Base-by-base conservation (phyloP, 2,113 vertebrate genomes). In the Ahaetulla prasina region DNA sequence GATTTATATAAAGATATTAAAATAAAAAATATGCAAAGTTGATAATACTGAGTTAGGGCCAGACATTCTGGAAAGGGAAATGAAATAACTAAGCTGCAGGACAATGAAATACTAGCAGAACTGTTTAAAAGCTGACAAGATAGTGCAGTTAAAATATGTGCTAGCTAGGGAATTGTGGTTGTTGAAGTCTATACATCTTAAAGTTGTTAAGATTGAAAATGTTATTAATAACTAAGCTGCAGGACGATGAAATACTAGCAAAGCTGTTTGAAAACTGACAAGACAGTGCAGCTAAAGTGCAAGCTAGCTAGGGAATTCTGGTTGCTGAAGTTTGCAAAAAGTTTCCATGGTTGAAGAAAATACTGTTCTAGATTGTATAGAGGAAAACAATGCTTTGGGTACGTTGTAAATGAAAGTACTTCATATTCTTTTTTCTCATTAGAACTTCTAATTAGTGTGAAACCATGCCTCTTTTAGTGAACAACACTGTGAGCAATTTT, bases 381-480 rank as follows among this genome's bases (percentile, higher is more conserved):
- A 39, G 68, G 35, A 89, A 35, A 68, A 68, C 55, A 30, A 43
- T 43, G 35, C 18, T 43, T 80, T 80, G 35, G 18, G 74, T 80
- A 80, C 74, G 47, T 63, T 88, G 50, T 45, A 68, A 74, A 80
- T 84, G 43, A 93, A 94, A 93, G 74, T 39, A 50, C 91, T 91
- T 80, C 0, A 84, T 80, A 93, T 10, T 5, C 30, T 93, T 12
- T 92, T 25, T 93, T 54, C 89, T 91, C 12, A 93, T 90, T 88
- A 63, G 74, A 94, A 55, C 39, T 91, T 90, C 53, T 87, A 92
- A 92, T 93, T 88, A 94, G 87, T 91, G 91, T 88, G 43, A 52
- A 87, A 18, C 63, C 60, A 39, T 89, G 27, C 89, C 52, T 96
- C 95, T 97, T 74, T 96, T 96, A 95, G 94, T 91, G 93, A 95